Evolutionary conservation across 2,113 vertebrate genomes (phyloP).

Genomic region (Cynoglossus semilaevis): DNA sequence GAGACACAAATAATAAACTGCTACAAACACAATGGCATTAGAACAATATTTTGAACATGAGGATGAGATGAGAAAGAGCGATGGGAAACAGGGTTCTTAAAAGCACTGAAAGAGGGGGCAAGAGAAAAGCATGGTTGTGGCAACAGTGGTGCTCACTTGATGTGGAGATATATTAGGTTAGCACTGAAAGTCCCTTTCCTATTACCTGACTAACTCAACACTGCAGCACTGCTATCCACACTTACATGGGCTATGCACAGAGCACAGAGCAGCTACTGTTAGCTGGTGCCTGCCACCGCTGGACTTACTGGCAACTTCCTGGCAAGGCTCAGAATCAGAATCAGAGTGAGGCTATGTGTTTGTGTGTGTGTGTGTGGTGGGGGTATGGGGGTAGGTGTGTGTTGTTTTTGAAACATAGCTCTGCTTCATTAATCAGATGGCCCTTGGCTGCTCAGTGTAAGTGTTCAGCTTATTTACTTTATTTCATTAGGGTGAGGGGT

Average conservation of each 20-base stretch:
- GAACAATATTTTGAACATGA: not conserved
- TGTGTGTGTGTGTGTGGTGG: conserved; percentile 5
- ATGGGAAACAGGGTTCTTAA: not conserved
- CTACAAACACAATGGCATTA: conserved; percentile 7
- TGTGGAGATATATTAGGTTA: conserved; percentile 76
- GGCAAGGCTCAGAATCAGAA: too few species aligned
- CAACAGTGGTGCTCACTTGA: conserved; percentile 70
- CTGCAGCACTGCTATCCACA: conserved; percentile 49
- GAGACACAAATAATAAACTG: conserved; percentile 26
- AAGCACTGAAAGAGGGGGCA: conserved; percentile 13
- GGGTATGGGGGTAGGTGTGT: conserved; percentile 4
- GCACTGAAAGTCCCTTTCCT: conserved; percentile 69
- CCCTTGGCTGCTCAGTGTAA: conserved; percentile 25
- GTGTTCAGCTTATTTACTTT: conserved; percentile 30
- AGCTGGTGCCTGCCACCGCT: conserved; percentile 19
- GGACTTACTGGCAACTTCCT: conserved; percentile 46
- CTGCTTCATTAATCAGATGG: conserved; percentile 43
- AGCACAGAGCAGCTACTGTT: conserved; percentile 74
- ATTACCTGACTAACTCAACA: conserved; percentile 78
- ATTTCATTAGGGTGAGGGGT: conserved; percentile 31
- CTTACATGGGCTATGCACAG: conserved; percentile 54
- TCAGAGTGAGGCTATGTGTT: conserved; percentile 12
- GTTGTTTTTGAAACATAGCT: conserved; percentile 42
- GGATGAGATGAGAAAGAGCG: conserved; percentile 11
- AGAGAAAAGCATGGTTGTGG: conserved; percentile 17